Conservation (phyloP, 2,113 vertebrate genomes). For the Halcyon senegalensis region DNA sequence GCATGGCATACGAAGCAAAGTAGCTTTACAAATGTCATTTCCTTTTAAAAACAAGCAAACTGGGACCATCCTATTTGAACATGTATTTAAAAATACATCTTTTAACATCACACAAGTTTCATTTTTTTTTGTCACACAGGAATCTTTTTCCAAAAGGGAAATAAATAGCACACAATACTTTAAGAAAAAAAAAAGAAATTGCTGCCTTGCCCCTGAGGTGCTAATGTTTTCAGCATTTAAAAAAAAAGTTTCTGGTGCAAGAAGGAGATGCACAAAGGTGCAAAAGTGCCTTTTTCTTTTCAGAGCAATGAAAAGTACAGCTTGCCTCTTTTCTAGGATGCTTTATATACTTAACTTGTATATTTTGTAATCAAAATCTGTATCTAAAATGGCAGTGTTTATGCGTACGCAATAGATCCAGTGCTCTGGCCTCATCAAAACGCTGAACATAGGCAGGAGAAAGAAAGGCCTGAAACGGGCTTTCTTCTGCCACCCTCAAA, state of each 20-base stretch:
- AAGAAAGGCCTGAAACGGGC: slow-evolving; percentile 52
- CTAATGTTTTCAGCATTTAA: slow-evolving; percentile 70
- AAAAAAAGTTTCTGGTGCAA: slow-evolving; percentile 73
- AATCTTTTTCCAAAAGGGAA: slow-evolving; percentile 64
- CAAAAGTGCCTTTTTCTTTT: slow-evolving; percentile 70
- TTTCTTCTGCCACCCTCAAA: slow-evolving; percentile 33
- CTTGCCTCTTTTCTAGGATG: slow-evolving; percentile 40
- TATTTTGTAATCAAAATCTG: slow-evolving; percentile 49
- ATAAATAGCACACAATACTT: slow-evolving; percentile 73
- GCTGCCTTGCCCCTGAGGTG: slow-evolving; percentile 79
- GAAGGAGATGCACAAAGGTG: slow-evolving; percentile 73
- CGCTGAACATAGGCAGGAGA: background rate
- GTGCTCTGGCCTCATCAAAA: slow-evolving; percentile 59
- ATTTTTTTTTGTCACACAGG: slow-evolving; percentile 69
- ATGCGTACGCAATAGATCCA: slow-evolving; percentile 54
- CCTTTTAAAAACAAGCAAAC: slow-evolving; percentile 67
- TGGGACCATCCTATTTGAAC: slow-evolving; percentile 55
- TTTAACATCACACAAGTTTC: slow-evolving; percentile 62
- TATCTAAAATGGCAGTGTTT: slow-evolving; percentile 67
- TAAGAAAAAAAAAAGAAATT: slow-evolving; percentile 15
- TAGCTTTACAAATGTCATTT: slow-evolving; percentile 69
- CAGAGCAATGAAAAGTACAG: slow-evolving; percentile 66
- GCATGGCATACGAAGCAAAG: slow-evolving; percentile 37
- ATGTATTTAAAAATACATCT: slow-evolving; percentile 67
- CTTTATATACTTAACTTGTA: slow-evolving; percentile 8